These are phyloP conservation scores for Tetrax tetrax DNA, from an alignment of 2,113 vertebrate species.

Conservation along the genomic window DNA sequence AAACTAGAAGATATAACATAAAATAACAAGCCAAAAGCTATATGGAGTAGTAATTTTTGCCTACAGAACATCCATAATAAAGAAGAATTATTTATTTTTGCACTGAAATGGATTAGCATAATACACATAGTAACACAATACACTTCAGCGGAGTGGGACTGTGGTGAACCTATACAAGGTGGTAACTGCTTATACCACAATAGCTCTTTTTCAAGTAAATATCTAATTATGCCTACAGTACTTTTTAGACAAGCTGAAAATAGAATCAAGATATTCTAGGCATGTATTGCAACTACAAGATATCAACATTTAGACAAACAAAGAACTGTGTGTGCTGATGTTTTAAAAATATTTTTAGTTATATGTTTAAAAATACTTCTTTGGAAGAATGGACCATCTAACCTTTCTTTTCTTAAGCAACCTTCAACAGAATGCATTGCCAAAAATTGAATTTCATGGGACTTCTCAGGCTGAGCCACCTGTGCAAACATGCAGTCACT, in stretches of 20 bases:
- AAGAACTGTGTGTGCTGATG: background rate
- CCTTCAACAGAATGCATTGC: background rate
- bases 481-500: background rate
- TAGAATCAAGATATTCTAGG: background rate
- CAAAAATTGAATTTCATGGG: background rate
- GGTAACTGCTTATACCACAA: background rate
- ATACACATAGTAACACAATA: background rate
- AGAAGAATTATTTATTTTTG: background rate
- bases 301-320: background rate
- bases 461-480: background rate
- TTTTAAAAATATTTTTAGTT: background rate
- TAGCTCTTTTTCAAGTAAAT: background rate
- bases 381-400: background rate
- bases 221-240: background rate
- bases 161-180: background rate
- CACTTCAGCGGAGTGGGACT: background rate
- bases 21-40: background rate
- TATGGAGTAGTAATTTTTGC: background rate
- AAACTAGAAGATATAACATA: background rate
- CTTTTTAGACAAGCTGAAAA: background rate
- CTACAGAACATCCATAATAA: background rate
- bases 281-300: background rate
- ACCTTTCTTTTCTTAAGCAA: background rate
- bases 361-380: background rate
- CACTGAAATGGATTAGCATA: background rate